Conservation (phyloP, 1,140 invertebrate genomes). For the Phocides pigmalion region DNA sequence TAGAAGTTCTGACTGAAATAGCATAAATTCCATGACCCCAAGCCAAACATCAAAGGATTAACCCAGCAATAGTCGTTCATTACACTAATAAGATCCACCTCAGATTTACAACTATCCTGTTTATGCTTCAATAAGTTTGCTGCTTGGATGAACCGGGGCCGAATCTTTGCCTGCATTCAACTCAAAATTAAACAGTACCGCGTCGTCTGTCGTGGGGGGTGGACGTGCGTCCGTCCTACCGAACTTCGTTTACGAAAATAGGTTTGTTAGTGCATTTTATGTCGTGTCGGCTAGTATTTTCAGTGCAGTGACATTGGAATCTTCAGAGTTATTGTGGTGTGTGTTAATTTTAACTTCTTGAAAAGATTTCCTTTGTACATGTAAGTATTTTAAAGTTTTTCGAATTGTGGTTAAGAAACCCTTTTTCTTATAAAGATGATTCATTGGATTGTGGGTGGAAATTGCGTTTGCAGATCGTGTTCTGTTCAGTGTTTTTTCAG, state of each 20-base stretch:
- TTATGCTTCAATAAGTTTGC: conserved; percentile 55
- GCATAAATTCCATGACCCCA: conserved; percentile 6
- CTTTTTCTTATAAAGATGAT: conserved; percentile 9
- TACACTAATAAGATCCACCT: conserved; percentile 47
- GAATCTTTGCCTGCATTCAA: conserved; percentile 48
- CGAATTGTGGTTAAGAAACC: not conserved
- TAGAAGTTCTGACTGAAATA: not conserved
- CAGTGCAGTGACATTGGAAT: conserved; percentile 39
- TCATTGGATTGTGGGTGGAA: conserved; percentile 1
- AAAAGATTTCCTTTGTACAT: conserved; percentile 25
- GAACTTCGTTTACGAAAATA: conserved; percentile 57
- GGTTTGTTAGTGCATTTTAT: conserved; percentile 42
- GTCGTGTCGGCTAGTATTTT: conserved; percentile 38
- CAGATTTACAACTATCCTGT: conserved; percentile 57
- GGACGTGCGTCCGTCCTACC: conserved; percentile 39
- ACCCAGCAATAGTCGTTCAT: conserved; percentile 18
- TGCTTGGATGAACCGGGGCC: conserved; percentile 48
- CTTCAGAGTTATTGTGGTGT: conserved; percentile 34
- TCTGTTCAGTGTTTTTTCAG: not conserved
- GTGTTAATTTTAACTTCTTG: conserved; percentile 26
- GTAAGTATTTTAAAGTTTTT: conserved; percentile 19
- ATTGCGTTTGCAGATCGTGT: not conserved
- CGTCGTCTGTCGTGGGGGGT: conserved; percentile 36
- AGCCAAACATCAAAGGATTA: conserved; percentile 28
- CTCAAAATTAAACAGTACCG: conserved; percentile 46